Base-by-base conservation (phyloP, 1,140 invertebrate species). In the Ceratitis capitata region DNA sequence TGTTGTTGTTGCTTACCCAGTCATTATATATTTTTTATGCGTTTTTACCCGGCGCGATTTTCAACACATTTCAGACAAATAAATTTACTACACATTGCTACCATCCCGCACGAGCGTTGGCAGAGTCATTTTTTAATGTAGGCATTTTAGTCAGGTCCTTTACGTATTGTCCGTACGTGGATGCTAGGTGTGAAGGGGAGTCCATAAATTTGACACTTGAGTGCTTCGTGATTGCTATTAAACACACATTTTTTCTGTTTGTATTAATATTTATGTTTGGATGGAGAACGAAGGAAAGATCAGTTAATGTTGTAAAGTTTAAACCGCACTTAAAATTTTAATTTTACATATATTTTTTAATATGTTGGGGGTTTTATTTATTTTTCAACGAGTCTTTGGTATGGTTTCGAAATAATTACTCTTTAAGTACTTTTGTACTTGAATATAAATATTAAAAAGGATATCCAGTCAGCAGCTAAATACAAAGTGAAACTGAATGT, bases 61-160 rank as follows among this genome's bases (percentile, higher is more conserved):
- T 69, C 39, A 69, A 69, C 61, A 69, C 61, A 69, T 69, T 69
- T 69, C 61, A 69, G 61, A 69, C 61, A 69, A 69, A 69, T 69
- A 69, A 69, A 69, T 69, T 69, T 69, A 19, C 32, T 7, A 16
- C 4, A 16, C 32, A 69, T 16, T 69, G 5, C 35, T 6, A 32
- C 32, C 12, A 19, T 29, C 32, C 3, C n/a, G n/a, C n/a, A n/a
- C n/a, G n/a, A n/a, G n/a, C n/a, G n/a, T n/a, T n/a, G n/a, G n/a
- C n/a, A n/a, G n/a, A 19, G 61, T 35, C 61, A 9, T 61, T 69
- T 69, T 39, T 39, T 39, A 69, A 35, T 32, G 29, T 69, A 35
- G 61, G 61, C 16, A 16, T 39, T 35, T 29, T 32, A 19, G 12
- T 35, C 3, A 9, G 26, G 12, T 61, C 12, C 58, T 61, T 61